A percentile compares a stretch with the other conserved stretches of the same genome.
Evolutionary conservation across 2,888 invertebrate genomes (phyloP).

Genomic region (Trypoxylon attenuatum): DNA sequence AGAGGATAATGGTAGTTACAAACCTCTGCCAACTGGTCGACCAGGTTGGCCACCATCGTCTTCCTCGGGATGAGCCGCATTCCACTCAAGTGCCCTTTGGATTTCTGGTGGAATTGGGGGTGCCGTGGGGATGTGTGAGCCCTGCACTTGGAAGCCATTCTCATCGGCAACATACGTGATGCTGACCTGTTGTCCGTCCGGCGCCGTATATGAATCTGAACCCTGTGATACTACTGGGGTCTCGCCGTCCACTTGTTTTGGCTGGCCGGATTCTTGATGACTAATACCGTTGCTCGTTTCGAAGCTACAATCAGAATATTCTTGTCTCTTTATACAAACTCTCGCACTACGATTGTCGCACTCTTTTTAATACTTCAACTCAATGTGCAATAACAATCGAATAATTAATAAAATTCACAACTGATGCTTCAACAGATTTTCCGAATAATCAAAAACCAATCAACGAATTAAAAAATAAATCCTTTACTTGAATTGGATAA

Average conservation of each 20-base stretch:
- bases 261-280: conserved; percentile 73
- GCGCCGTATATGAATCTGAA: conserved; percentile 72
- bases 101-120: conserved; percentile 74
- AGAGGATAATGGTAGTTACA: too few species aligned
- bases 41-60: conserved; percentile 64
- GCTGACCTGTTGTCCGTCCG: conserved; percentile 73
- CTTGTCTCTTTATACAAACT: too few species aligned
- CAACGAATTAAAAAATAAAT: too few species aligned
- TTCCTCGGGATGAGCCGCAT: conserved; percentile 74
- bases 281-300: conserved; percentile 76
- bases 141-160: conserved; percentile 73
- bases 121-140: conserved; percentile 73
- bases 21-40: conserved; percentile 65
- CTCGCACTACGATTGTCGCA: too few species aligned
- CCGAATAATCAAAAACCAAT: too few species aligned
- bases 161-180: conserved; percentile 73
- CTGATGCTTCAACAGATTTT: too few species aligned
- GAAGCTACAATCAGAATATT: conserved; percentile 63
- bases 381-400: too few species aligned
- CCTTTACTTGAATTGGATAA: too few species aligned
- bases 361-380: too few species aligned
- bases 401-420: too few species aligned
- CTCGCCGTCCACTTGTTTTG: conserved; percentile 71
- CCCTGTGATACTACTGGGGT: conserved; percentile 73
- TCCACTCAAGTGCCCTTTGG: conserved; percentile 73